Conservation (phyloP, 1,140 invertebrate genomes). For the Pseudobourletiella spinata region DNA sequence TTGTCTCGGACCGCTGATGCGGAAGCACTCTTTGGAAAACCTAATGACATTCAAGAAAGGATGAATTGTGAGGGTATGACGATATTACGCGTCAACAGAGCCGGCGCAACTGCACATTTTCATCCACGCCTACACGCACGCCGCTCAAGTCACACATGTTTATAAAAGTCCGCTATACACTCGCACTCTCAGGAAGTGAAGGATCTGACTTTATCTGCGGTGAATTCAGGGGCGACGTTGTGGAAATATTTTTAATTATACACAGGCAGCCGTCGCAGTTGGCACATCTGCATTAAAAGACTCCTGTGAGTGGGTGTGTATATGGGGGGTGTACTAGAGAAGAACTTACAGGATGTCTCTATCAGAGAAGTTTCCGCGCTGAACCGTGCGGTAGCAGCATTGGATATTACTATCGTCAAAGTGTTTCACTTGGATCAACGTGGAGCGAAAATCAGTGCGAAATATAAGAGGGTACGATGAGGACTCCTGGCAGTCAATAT, state of each 20-base stretch:
- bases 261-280: too few species aligned
- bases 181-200: too few species aligned
- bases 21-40: slow-evolving; percentile 23
- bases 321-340: too few species aligned
- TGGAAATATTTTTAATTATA: too few species aligned
- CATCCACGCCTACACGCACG: background rate
- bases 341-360: slow-evolving; percentile 12
- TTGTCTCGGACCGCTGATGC: slow-evolving; percentile 9
- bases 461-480: slow-evolving; percentile 22
- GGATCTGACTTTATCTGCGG: too few species aligned
- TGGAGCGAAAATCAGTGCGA: slow-evolving; percentile 25
- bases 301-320: too few species aligned
- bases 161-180: too few species aligned
- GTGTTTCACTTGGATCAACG: slow-evolving; percentile 15
- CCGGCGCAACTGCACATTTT: background rate
- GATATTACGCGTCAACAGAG: background rate
- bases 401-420: background rate
- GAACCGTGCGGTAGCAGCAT: slow-evolving; percentile 26
- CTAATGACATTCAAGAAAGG: slow-evolving; percentile 4
- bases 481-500: slow-evolving; percentile 15
- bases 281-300: too few species aligned
- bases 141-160: background rate
- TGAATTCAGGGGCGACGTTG: too few species aligned
- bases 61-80: background rate
- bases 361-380: slow-evolving; percentile 21